Evolutionary conservation across 1,140 invertebrate genomes (phyloP).

Genomic region (Popillia japonica): DNA sequence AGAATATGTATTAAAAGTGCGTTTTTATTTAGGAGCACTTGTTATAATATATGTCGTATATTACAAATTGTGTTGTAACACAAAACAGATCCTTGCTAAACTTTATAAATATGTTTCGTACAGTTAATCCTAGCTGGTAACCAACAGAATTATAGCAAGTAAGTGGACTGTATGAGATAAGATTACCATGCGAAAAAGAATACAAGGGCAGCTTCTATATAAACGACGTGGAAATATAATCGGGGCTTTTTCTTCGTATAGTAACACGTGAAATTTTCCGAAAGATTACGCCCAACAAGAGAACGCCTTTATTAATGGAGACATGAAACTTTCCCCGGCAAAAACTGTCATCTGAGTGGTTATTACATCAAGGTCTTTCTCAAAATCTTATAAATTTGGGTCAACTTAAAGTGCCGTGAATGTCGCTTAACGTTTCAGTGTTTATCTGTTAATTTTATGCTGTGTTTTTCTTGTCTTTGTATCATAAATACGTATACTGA

Average conservation of each 20-base stretch:
- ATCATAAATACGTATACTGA: no score
- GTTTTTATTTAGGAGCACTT: no score
- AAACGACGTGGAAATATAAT: background rate
- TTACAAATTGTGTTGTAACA: no score
- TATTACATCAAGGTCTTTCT: background rate
- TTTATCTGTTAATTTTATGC: background rate
- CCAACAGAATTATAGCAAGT: no score
- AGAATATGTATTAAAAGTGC: no score
- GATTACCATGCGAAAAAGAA: background rate
- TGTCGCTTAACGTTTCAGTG: background rate
- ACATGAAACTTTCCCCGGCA: background rate
- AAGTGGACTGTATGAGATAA: no score
- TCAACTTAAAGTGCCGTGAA: background rate
- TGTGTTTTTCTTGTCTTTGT: background rate
- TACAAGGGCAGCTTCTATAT: background rate
- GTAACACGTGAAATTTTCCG: constrained; percentile 2
- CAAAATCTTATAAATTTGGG: background rate
- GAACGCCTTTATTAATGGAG: background rate
- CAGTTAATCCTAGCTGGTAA: no score
- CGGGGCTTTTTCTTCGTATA: background rate
- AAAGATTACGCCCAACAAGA: background rate
- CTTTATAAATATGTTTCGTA: no score
- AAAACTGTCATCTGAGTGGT: background rate
- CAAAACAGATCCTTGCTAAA: no score
- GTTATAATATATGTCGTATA: no score